Evolutionary conservation across 2,888 invertebrate genomes (phyloP).

Genomic region (Amblyteles armatorius): DNA sequence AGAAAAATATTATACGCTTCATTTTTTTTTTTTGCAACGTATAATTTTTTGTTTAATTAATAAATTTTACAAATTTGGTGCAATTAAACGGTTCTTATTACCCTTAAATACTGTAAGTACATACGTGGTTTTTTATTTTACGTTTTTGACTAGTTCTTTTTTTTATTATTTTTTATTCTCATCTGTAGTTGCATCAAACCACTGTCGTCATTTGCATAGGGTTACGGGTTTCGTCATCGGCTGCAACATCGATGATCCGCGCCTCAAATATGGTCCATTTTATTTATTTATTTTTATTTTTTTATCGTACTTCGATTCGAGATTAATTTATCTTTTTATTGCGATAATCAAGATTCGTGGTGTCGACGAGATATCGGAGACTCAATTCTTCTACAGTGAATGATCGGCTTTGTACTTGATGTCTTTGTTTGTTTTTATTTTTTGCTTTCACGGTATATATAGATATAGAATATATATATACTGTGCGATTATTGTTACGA

Average conservation of each 20-base stretch:
- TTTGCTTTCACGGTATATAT: slow-evolving; percentile 25
- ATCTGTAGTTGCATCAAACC: slow-evolving; percentile 63
- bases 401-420: slow-evolving; percentile 53
- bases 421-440: slow-evolving; percentile 25
- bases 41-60: slow-evolving; percentile 74
- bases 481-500: slow-evolving; percentile 43
- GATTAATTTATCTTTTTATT: slow-evolving; percentile 37
- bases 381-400: slow-evolving; percentile 41
- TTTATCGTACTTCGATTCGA: slow-evolving; percentile 17
- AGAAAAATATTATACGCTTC: not conserved
- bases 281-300: slow-evolving; percentile 18
- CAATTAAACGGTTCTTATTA: slow-evolving; percentile 73
- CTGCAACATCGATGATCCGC: slow-evolving; percentile 58
- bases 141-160: slow-evolving; percentile 50
- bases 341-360: slow-evolving; percentile 45
- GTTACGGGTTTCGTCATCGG: slow-evolving; percentile 61
- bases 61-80: slow-evolving; percentile 80
- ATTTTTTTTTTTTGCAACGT: slow-evolving; percentile 70
- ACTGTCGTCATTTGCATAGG: slow-evolving; percentile 56
- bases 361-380: slow-evolving; percentile 33
- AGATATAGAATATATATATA: slow-evolving; percentile 3
- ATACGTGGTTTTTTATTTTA: slow-evolving; percentile 70
- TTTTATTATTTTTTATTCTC: slow-evolving; percentile 50
- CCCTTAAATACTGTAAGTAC: slow-evolving; percentile 75
- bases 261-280: slow-evolving; percentile 58